Evolutionary conservation across 2,113 vertebrate species (phyloP).

Genomic region (Semnornis frantzii): DNA sequence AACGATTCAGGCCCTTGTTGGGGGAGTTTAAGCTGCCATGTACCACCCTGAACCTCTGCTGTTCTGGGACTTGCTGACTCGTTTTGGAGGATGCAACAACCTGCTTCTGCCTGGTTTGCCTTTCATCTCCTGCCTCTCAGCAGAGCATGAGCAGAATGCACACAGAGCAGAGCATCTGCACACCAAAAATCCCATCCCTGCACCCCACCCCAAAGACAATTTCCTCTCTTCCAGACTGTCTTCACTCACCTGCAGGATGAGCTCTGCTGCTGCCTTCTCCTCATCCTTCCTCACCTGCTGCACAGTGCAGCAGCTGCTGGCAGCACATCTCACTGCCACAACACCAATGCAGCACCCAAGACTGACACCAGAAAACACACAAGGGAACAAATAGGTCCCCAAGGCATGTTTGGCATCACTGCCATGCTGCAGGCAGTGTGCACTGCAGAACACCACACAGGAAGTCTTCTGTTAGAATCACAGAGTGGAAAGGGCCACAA

Average conservation of each 20-base stretch:
- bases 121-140: neutral
- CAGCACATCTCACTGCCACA: neutral
- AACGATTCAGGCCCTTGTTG: neutral
- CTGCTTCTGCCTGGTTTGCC: accelerated
- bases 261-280: neutral
- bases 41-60: neutral
- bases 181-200: neutral
- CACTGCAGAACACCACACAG: neutral
- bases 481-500: too few relatives aligned
- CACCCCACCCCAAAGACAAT: neutral
- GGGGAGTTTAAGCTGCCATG: neutral
- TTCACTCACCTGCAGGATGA: neutral
- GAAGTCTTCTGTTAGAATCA: too few relatives aligned
- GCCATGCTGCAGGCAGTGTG: accelerated
- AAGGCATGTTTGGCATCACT: neutral
- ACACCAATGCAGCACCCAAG: neutral
- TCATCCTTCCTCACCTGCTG: neutral
- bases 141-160: neutral
- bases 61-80: neutral
- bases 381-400: neutral
- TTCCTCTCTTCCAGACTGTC: accelerated
- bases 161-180: neutral
- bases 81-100: neutral
- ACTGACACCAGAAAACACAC: neutral
- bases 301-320: neutral